phyloP scores from a whole-genome alignment of 2,888 invertebrate species.

The Synergus gifuensis region DNA sequence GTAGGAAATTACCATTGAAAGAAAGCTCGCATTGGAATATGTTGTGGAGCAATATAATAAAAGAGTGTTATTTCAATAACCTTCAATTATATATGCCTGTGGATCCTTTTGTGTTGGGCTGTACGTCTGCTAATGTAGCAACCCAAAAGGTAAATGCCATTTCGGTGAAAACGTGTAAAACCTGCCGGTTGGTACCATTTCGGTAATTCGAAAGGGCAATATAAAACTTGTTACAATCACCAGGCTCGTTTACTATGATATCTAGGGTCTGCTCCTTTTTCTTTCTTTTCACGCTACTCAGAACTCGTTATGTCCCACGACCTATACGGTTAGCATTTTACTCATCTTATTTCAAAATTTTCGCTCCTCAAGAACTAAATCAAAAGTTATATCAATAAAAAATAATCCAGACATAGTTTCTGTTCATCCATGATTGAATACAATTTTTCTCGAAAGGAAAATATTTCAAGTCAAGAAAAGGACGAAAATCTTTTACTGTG shows the following conservation, averaged over 20 bases:
- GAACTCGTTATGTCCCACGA: constrained; percentile 16
- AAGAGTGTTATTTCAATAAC: constrained; percentile 5
- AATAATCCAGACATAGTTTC: too few species aligned
- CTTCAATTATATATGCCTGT: constrained; percentile 1
- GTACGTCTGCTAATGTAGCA: constrained; percentile 34
- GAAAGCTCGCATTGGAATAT: background rate
- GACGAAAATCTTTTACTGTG: too few species aligned
- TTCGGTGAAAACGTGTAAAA: constrained; percentile 35
- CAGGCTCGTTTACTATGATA: constrained; percentile 36
- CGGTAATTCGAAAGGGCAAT: constrained; percentile 29
- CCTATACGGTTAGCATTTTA: constrained; percentile 11
- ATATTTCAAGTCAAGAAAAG: too few species aligned
- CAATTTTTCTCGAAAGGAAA: too few species aligned
- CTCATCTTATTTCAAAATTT: background rate
- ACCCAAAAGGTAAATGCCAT: constrained; percentile 23
- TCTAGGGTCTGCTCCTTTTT: constrained; percentile 9
- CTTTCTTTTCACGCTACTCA: background rate
- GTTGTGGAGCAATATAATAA: background rate
- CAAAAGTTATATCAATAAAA: background rate
- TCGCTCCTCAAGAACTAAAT: constrained; percentile 14
- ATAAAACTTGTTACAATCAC: constrained; percentile 39
- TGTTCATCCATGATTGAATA: too few species aligned
- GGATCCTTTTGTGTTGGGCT: background rate
- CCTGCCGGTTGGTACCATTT: constrained; percentile 31
- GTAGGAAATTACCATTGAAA: background rate